phyloP scores from a whole-genome alignment of 1,140 invertebrate species.

The Brachionus manjavacas region DNA sequence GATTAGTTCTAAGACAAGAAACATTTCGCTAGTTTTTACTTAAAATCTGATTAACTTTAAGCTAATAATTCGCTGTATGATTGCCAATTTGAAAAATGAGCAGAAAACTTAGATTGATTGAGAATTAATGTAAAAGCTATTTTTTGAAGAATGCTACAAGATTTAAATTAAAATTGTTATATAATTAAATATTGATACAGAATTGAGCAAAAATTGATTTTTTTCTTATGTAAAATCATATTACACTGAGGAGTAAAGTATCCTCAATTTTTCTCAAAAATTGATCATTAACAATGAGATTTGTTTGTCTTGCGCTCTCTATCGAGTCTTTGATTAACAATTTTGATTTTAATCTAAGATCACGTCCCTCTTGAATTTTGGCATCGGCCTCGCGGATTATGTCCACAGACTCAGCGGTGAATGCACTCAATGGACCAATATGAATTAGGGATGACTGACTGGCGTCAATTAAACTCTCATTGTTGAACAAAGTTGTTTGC shows the following conservation, averaged over 20 bases:
- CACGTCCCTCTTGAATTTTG: conserved; percentile 43
- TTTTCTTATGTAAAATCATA: neutral
- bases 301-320: conserved; percentile 7
- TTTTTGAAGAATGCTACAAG: neutral
- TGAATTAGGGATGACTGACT: conserved; percentile 43
- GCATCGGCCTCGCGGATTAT: conserved; percentile 50
- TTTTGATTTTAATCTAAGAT: neutral
- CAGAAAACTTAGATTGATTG: neutral
- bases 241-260: conserved; percentile 22
- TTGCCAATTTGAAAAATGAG: neutral
- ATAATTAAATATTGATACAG: neutral
- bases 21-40: neutral
- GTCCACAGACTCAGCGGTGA: conserved; percentile 53
- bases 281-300: neutral
- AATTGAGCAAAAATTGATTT: conserved; percentile 13
- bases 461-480: conserved; percentile 45
- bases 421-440: conserved; percentile 52
- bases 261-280: conserved; percentile 36
- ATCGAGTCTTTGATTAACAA: conserved; percentile 30
- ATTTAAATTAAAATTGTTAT: neutral
- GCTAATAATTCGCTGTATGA: neutral
- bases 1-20: neutral
- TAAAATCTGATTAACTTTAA: neutral
- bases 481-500: conserved; percentile 38
- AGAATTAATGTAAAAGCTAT: neutral